Base-by-base conservation (phyloP, 2,888 invertebrate species). In the Deroplatys truncata region DNA sequence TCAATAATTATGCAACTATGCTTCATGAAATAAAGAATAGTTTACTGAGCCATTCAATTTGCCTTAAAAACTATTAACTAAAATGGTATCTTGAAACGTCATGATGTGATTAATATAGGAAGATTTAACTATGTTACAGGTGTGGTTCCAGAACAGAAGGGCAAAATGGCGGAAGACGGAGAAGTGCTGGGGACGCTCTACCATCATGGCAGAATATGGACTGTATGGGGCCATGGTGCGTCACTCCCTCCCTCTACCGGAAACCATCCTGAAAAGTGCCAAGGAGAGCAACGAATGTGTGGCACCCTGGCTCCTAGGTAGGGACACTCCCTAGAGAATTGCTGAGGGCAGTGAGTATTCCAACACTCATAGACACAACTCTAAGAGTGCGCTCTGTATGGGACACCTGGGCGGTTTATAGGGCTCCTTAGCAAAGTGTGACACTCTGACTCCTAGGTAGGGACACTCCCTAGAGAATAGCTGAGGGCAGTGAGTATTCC, bases 91-190 rank as follows among this genome's bases (percentile, higher is more conserved):
- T 9, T 35, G 35, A 35, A 8, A 43, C 2, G 25, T 7, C 56
- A 20, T 2, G 20, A 72, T 72, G 1, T 20, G 56, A 7, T 20
- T 72, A 72, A 72, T 72, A 20, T 20, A 43, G 13, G 13, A 43
- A 10, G 43, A 43, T 43, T 43, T 43, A 43, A 43, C 2, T 43
- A 0, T 72, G 56, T 72, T 95, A 1, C 95, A 99, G 99, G 99
- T 99, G 89, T 99, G 99, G 99, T 99, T 98, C 94, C 98, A 98
- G 95, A 99, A 99, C 94, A 96, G 99, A 43, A 96, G 99, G 85
- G 99, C 99, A 92, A 99, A 99, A 93, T 99, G 99, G 99, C 97
- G 99, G 91, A 99, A 99, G 94, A 99, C 99, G 89, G 99, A 99
- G 94, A 99, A 99, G 93, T 99, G 99, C 92, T 99, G 99, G 99